Evolutionary conservation across 1,140 invertebrate genomes (phyloP).

Genomic region (Panagrolaimus sp.): DNA sequence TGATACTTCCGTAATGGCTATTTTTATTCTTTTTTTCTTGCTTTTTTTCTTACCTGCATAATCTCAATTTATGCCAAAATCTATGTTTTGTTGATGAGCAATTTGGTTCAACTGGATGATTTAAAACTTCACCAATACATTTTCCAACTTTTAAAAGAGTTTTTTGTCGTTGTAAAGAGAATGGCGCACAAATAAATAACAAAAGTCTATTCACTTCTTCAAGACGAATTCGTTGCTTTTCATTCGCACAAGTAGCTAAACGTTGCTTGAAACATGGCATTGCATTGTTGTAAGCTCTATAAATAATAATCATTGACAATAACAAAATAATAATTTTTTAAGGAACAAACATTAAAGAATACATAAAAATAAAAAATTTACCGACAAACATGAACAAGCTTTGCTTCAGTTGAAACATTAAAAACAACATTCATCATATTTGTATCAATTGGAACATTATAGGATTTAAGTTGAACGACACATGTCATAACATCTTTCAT

Average conservation of each 20-base stretch:
- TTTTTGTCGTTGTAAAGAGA: conserved; percentile 18
- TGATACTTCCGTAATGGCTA: neutral
- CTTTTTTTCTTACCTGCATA: conserved; percentile 14
- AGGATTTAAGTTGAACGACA: conserved; percentile 19
- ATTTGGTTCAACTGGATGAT: conserved; percentile 3
- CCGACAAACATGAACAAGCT: conserved; percentile 20
- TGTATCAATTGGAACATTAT: conserved; percentile 21
- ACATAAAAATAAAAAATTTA: conserved; percentile 3
- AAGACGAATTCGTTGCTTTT: conserved; percentile 2
- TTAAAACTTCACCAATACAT: conserved; percentile 18
- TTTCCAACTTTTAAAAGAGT: conserved; percentile 12
- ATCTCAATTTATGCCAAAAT: conserved; percentile 15
- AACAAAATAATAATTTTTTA: no score
- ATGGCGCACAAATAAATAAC: conserved; percentile 18
- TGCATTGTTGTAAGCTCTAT: conserved; percentile 18
- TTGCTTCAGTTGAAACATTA: conserved; percentile 22
- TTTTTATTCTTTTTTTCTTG: neutral
- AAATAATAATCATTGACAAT: neutral
- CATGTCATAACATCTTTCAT: conserved; percentile 22
- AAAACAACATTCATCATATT: conserved; percentile 26
- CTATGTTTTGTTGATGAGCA: conserved; percentile 3
- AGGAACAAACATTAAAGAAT: neutral
- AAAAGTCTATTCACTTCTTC: conserved; percentile 16
- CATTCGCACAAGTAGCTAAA: conserved; percentile 17
- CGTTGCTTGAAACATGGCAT: conserved; percentile 17